A percentile compares a stretch with the other conserved stretches of the same genome.
These are phyloP conservation scores for Chrysolina oricalcia DNA, from an alignment of 2,888 invertebrate genomes.

Conservation along the genomic window DNA sequence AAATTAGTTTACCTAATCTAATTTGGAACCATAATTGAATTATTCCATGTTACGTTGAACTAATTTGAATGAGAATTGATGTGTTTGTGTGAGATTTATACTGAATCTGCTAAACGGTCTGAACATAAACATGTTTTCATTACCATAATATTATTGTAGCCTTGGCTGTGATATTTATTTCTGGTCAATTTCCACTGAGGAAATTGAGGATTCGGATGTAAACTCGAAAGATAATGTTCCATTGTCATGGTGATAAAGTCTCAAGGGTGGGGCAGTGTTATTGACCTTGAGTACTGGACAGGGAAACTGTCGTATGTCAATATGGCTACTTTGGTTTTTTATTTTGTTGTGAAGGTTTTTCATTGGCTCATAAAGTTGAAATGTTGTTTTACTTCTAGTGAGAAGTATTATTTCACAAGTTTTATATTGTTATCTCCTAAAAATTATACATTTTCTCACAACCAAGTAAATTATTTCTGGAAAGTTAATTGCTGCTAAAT, in stretches of 20 bases:
- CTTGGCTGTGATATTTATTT: background rate
- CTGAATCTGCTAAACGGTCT: too few species aligned
- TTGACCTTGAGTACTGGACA: conserved; percentile 5
- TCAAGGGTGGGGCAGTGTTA: conserved; percentile 13
- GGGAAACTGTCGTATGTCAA: background rate
- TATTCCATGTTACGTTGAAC: background rate
- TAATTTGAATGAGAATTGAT: background rate
- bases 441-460: too few species aligned
- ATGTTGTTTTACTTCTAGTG: too few species aligned
- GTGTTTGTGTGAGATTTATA: too few species aligned
- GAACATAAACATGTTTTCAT: too few species aligned
- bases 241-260: background rate
- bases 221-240: background rate
- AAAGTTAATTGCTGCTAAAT: too few species aligned
- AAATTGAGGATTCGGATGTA: background rate
- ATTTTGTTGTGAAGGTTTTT: background rate
- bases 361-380: background rate
- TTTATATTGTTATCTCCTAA: too few species aligned
- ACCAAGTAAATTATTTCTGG: too few species aligned
- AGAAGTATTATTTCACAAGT: too few species aligned
- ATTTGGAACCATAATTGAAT: background rate
- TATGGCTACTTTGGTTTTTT: conserved; percentile 8
- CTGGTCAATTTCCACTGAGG: background rate
- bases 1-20: conserved; percentile 10
- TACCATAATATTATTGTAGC: background rate